Conservation (phyloP, 1,140 invertebrate genomes). For the Drosophila melanica region DNA sequence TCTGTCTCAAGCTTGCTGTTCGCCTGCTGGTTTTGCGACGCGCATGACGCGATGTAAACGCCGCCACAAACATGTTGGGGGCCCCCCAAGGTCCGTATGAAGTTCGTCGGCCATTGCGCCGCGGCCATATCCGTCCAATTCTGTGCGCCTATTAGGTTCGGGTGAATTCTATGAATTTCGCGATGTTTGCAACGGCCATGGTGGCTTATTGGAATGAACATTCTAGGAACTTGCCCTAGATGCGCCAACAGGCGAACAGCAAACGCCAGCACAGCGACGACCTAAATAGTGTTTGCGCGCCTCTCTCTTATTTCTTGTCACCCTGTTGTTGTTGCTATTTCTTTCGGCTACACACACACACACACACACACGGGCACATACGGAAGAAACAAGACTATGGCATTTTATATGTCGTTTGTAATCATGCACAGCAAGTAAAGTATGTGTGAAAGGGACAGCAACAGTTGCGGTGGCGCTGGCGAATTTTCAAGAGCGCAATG, state of each 20-base stretch:
- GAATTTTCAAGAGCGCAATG: conserved; percentile 6
- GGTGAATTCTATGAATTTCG: conserved; percentile 83
- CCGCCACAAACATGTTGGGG: conserved; percentile 65
- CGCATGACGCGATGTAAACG: conserved; percentile 77
- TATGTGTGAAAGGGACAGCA: conserved; percentile 15
- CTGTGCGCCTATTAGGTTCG: conserved; percentile 75
- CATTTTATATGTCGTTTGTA: conserved; percentile 22
- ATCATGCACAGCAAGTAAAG: conserved; percentile 16
- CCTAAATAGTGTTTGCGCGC: conserved; percentile 49
- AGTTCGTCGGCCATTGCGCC: conserved; percentile 17
- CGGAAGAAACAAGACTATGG: conserved; percentile 27
- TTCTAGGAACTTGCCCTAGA: conserved; percentile 84
- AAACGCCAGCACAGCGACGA: conserved; percentile 35
- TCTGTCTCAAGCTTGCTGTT: conserved; percentile 35
- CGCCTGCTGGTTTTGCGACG: conserved; percentile 72
- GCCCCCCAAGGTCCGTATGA: not conserved
- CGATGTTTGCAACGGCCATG: conserved; percentile 67
- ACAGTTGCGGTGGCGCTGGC: not conserved
- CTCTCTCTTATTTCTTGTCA: conserved; percentile 12
- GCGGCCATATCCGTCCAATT: not conserved
- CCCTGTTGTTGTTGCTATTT: conserved; percentile 11
- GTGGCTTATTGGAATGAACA: conserved; percentile 80
- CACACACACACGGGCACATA: not conserved
- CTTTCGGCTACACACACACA: not conserved
- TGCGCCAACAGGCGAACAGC: conserved; percentile 69